Conservation (phyloP, 2,113 vertebrate genomes). For the Mobula birostris region DNA sequence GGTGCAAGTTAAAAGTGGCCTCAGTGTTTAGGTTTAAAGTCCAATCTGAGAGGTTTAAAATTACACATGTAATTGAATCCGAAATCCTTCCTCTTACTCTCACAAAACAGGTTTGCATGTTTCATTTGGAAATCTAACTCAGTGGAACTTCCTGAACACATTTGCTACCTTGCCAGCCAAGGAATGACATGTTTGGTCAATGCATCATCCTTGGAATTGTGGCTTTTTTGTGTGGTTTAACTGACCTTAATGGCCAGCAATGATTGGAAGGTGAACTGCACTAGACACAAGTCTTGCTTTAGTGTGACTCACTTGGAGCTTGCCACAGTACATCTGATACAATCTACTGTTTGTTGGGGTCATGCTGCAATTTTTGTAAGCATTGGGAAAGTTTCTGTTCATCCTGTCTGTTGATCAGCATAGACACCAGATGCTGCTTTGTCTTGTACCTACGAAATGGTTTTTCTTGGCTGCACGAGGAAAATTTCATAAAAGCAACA, state of each 20-base stretch:
- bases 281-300: neutral
- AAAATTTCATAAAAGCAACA: neutral
- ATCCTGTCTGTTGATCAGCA: neutral
- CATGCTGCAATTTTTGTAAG: neutral
- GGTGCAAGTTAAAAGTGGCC: neutral
- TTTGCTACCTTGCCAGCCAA: neutral
- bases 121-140: neutral
- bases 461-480: neutral
- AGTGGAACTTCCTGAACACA: neutral
- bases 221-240: neutral
- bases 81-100: neutral
- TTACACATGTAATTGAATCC: neutral
- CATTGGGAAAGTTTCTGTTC: neutral
- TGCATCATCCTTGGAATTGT: conserved; percentile 27
- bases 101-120: neutral
- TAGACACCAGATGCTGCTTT: neutral
- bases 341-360: neutral
- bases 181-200: neutral
- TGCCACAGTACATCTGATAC: neutral
- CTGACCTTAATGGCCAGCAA: neutral
- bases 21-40: neutral
- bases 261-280: neutral
- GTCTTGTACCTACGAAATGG: neutral
- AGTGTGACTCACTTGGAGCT: conserved; percentile 8
- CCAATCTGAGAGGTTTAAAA: neutral